Evolutionary conservation across 2,113 vertebrate genomes (phyloP).

Genomic region (Macaca nemestrina): DNA sequence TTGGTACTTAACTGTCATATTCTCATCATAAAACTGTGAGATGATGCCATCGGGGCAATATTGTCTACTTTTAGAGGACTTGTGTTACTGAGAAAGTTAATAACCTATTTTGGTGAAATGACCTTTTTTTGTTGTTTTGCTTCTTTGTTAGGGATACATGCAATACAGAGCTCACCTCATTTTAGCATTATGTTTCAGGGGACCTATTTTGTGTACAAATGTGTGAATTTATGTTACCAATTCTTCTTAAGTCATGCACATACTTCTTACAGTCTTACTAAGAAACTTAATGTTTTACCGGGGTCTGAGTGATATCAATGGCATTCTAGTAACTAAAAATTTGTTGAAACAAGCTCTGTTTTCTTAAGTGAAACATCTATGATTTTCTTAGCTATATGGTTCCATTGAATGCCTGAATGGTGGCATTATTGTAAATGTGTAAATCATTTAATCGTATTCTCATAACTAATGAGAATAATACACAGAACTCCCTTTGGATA

Average conservation of each 20-base stretch:
- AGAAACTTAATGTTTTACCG: background rate
- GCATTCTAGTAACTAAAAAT: background rate
- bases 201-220: slow-evolving; percentile 50
- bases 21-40: slow-evolving; percentile 25
- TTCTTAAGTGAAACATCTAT: slow-evolving; percentile 38
- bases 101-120: slow-evolving; percentile 34
- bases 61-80: background rate
- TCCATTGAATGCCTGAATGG: slow-evolving; percentile 20
- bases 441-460: slow-evolving; percentile 27
- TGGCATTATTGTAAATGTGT: background rate
- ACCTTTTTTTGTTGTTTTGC: slow-evolving; percentile 31
- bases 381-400: background rate
- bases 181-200: slow-evolving; percentile 54
- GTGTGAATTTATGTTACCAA: background rate
- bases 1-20: slow-evolving; percentile 10
- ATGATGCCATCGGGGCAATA: slow-evolving; percentile 10
- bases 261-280: slow-evolving; percentile 16
- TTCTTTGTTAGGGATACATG: slow-evolving; percentile 63
- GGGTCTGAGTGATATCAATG: background rate
- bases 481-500: slow-evolving; percentile 34
- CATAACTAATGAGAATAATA: slow-evolving; percentile 26
- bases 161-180: slow-evolving; percentile 26
- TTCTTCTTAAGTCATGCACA: background rate
- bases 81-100: background rate
- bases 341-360: background rate